Conservation (phyloP, 1,140 invertebrate species). For the Panulirus ornatus region DNA sequence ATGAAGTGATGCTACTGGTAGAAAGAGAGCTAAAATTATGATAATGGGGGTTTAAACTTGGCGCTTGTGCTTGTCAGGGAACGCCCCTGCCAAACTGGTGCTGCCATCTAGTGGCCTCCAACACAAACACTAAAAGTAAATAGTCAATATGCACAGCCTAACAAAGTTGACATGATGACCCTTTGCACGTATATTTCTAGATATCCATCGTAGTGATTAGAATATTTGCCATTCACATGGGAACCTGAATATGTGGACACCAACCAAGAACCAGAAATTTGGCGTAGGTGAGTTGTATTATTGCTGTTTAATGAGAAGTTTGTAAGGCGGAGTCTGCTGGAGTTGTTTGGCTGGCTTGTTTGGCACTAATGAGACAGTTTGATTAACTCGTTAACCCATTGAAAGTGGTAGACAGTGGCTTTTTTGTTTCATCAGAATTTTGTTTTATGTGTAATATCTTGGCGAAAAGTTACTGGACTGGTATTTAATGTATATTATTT, state of each 20-base stretch:
- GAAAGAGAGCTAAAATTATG: neutral
- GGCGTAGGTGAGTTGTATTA: slow-evolving; percentile 58
- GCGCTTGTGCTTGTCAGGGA: slow-evolving; percentile 22
- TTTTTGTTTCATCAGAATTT: no score
- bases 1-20: neutral
- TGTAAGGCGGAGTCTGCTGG: no score
- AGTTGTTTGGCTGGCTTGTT: no score
- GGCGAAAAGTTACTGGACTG: no score
- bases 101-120: slow-evolving; percentile 21
- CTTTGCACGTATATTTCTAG: neutral
- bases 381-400: no score
- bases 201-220: slow-evolving; percentile 16
- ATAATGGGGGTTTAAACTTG: slow-evolving; percentile 9
- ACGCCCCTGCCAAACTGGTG: slow-evolving; percentile 19
- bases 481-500: no score
- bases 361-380: no score
- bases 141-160: slow-evolving; percentile 61
- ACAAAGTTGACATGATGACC: slow-evolving; percentile 35
- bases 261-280: slow-evolving; percentile 68
- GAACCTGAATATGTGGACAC: slow-evolving; percentile 66
- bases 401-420: no score
- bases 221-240: slow-evolving; percentile 41
- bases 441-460: no score
- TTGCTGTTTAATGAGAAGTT: neutral
- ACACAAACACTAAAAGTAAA: slow-evolving; percentile 56